Percentiles rank a stretch among this genome's conserved stretches.
These are phyloP conservation scores for Accipiter cooperii DNA, from an alignment of 2,113 vertebrate genomes.

Conservation along the genomic window DNA sequence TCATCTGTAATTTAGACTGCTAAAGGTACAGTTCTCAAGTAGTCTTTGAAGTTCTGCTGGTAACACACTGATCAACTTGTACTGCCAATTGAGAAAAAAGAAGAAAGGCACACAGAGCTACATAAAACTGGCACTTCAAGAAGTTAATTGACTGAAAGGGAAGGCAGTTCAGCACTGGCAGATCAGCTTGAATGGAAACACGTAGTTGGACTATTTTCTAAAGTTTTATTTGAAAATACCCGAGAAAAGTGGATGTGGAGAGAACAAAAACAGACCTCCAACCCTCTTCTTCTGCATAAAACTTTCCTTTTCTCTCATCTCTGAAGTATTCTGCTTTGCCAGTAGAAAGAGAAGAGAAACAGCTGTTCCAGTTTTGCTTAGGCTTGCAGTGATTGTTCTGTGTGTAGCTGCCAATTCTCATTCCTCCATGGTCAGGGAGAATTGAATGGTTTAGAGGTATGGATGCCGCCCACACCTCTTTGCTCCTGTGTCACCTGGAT, in stretches of 20 bases:
- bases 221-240: slow-evolving; percentile 4
- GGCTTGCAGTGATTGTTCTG: neutral
- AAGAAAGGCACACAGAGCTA: neutral
- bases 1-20: neutral
- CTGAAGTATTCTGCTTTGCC: slow-evolving; percentile 21
- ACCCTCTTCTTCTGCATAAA: neutral
- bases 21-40: neutral
- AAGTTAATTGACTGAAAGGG: neutral
- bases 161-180: neutral
- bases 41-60: slow-evolving; percentile 1
- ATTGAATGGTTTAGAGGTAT: fast-evolving
- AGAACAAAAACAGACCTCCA: slow-evolving; percentile 14
- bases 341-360: slow-evolving; percentile 40
- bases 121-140: neutral
- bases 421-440: neutral
- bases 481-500: neutral
- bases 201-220: neutral
- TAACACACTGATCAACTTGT: neutral
- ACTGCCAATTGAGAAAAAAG: neutral
- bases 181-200: neutral
- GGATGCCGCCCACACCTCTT: neutral
- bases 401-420: neutral
- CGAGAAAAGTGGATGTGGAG: neutral
- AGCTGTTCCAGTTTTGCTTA: slow-evolving; percentile 33
- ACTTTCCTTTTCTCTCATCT: slow-evolving; percentile 37